Conservation (phyloP, 2,888 invertebrate species). For the Noctua janthina region DNA sequence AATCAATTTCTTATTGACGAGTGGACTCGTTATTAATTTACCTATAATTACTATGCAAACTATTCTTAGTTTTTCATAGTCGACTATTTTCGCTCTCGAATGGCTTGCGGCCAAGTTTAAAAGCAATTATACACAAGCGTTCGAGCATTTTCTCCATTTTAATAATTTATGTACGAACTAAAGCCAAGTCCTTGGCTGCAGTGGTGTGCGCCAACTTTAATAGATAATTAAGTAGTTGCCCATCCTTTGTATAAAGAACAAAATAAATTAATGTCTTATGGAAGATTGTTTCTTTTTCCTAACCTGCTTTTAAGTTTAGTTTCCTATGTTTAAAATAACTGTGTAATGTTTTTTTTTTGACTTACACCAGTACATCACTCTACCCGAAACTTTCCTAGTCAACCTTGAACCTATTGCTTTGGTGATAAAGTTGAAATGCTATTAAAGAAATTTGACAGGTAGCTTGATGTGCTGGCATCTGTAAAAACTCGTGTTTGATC, state of each 20-base stretch:
- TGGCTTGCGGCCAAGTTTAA: conserved; percentile 51
- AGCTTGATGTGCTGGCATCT: no score
- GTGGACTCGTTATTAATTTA: conserved; percentile 23
- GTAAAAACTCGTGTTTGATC: no score
- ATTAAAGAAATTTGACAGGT: no score
- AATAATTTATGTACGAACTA: conserved; percentile 46
- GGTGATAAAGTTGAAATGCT: no score
- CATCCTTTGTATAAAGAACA: conserved; percentile 74
- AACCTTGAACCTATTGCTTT: no score
- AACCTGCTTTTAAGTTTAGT: not conserved
- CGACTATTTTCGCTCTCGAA: conserved; percentile 11
- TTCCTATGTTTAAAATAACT: not conserved
- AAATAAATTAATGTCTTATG: conserved; percentile 70
- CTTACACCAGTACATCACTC: no score
- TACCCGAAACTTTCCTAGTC: no score
- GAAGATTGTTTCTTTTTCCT: conserved; percentile 19
- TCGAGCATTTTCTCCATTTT: conserved; percentile 36
- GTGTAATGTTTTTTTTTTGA: no score
- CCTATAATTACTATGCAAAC: conserved; percentile 33
- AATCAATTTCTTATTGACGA: not conserved
- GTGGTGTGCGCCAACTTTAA: conserved; percentile 51
- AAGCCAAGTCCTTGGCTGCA: conserved; percentile 21
- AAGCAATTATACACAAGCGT: conserved; percentile 51
- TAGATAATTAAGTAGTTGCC: conserved; percentile 67
- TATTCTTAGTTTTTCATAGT: conserved; percentile 13